Evolutionary conservation across 2,888 invertebrate genomes (phyloP).

Genomic region (Zaprionus obscuricornis): DNA sequence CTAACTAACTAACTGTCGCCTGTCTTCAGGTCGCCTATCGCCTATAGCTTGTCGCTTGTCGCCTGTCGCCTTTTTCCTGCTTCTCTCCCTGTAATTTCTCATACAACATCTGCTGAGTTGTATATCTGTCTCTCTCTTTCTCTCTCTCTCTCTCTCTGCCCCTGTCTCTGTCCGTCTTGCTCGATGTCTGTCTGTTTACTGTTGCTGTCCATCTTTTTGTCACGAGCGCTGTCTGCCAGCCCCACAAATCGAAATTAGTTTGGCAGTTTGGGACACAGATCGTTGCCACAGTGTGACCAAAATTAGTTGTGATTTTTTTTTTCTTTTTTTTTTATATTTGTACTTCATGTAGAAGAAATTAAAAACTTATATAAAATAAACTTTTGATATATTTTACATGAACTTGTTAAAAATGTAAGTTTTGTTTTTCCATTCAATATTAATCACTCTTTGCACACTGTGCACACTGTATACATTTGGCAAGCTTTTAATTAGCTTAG

Average conservation of each 20-base stretch:
- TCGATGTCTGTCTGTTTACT: conserved; percentile 57
- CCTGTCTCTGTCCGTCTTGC: conserved; percentile 10
- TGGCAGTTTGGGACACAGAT: conserved; percentile 47
- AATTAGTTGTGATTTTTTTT: not conserved
- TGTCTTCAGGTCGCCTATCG: no score
- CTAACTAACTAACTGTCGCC: conserved; percentile 48
- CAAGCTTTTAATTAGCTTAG: conserved; percentile 42
- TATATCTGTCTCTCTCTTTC: conserved; percentile 3
- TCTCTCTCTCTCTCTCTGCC: not conserved
- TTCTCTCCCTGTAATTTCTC: not conserved
- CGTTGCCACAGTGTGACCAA: conserved; percentile 44
- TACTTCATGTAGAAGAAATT: conserved; percentile 19
- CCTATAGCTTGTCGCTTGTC: not conserved
- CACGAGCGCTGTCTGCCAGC: conserved; percentile 67
- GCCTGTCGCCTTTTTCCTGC: conserved; percentile 15
- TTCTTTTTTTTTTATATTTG: not conserved
- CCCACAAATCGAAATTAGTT: conserved; percentile 69
- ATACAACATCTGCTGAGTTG: not conserved
- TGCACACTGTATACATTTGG: conserved; percentile 20
- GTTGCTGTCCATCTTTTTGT: conserved; percentile 72
- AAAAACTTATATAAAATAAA: no score
- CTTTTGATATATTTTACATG: no score
- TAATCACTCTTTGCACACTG: conserved; percentile 10
- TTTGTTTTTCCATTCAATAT: not conserved
- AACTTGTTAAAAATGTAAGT: no score